Evolutionary conservation across 2,797 vertebrate genomes (phyloP).

Genomic region (Lithobates pipiens): DNA sequence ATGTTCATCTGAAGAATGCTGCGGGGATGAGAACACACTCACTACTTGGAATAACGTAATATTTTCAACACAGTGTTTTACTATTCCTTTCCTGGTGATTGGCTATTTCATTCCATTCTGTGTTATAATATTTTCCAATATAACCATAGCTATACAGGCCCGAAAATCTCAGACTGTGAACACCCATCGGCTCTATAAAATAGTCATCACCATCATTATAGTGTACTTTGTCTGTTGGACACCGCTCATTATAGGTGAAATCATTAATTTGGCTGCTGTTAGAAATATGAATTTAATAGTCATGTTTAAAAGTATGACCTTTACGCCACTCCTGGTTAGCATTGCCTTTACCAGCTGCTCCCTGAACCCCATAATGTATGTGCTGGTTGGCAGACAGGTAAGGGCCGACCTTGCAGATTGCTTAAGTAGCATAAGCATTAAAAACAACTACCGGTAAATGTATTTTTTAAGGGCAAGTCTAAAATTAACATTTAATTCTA

Average conservation of each 20-base stretch:
- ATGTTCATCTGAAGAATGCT: slow-evolving; percentile 8
- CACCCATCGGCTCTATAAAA: slow-evolving; percentile 14
- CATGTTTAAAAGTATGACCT: neutral
- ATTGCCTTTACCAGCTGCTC: slow-evolving; percentile 1
- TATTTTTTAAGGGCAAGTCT: too few relatives aligned
- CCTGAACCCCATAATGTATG: slow-evolving; percentile 45
- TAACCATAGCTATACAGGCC: slow-evolving; percentile 17
- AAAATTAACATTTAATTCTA: too few relatives aligned
- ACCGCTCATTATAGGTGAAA: slow-evolving; percentile 1
- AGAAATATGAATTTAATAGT: neutral
- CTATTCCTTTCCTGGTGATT: slow-evolving; percentile 13
- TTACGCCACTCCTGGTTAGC: neutral
- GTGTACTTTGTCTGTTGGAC: slow-evolving; percentile 43
- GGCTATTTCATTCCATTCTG: slow-evolving; percentile 40
- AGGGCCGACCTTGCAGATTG: neutral
- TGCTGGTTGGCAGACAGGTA: slow-evolving; percentile 11
- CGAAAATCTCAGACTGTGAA: slow-evolving; percentile 32
- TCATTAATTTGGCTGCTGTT: neutral
- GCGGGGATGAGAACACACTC: neutral
- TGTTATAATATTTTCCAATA: slow-evolving; percentile 34
- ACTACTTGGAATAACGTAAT: slow-evolving; percentile 7
- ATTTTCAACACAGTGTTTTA: neutral
- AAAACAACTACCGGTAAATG: neutral
- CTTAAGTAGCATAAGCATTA: neutral
- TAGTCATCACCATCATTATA: neutral